Evolutionary conservation across 2,113 vertebrate genomes (phyloP), one percentile per base, ranked within the genome.

Genomic region (Thalassoma bifasciatum): DNA sequence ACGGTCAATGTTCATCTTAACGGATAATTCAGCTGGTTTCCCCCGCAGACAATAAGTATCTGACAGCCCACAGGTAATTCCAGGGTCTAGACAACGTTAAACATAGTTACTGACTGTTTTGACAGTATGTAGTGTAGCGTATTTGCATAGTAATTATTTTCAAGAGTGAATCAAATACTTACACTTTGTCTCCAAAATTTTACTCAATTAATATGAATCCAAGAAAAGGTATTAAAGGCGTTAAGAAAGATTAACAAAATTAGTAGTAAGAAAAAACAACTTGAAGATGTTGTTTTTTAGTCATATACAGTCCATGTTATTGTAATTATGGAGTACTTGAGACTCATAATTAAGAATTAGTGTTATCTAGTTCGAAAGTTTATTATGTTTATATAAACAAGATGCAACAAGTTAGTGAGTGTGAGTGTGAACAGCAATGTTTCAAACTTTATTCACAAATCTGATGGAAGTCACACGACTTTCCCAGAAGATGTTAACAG

Each of bases 41-140:
- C 94, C 94, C 64, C 85, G 92, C 47, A 79, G 66, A 46, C 88
- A 93, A 46, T 91, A 86, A 3, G 79, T 30, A 1, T 95, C 91
- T 2, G 88, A 76, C 56, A 96, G 89, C n/a, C 88, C 94, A 62
- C 91, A 89, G 57, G 82, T 89, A 66, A 96, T 80, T 61, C 14
- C 70, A 53, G 89, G 87, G 46, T 24, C 56, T 75, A 0, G 75
- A 78, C 81, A 93, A 76, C 44, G 77, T 19, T 56, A 74, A 76
- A 54, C 10, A 58, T 59, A 62, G 17, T 75, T 67, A 86, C 4
- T 61, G 12, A 61, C 8, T 1, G n/a, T 17, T 61, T 59, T 21
- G 8, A 16, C 37, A 47, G 34, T 65, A n/a, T n/a, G n/a, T 40
- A 0, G 57, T 37, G 37, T 36, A 13, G 23, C 44, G 23, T 21